Evolutionary conservation across 2,113 vertebrate genomes (phyloP), one percentile per base, ranked within the genome.

Genomic region (Apistogramma diplotaenia): DNA sequence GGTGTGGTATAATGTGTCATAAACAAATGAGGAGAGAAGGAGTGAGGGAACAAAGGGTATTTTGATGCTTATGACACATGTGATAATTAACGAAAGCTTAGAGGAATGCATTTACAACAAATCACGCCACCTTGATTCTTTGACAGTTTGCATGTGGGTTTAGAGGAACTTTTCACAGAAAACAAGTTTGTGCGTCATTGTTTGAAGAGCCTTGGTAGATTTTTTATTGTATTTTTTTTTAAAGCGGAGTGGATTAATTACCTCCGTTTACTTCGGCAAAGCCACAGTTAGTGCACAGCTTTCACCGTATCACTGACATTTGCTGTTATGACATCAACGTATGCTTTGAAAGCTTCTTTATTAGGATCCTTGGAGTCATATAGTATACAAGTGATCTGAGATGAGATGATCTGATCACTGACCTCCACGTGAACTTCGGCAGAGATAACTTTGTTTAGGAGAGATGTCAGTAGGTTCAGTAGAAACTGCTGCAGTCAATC

Each of bases 51-150:
- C 91, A 92, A 93, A 92, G 84, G 74, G 49, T 79, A 75, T 89
- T 81, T 81, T 92, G 92, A 93, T 90, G 91, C 75, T 91, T 91
- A 60, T 92, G 93, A 94, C 92, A 91, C 92, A 85, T 89, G 89
- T 87, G 87, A 92, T 90, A 94, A 94, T 92, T 92, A 91, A 82
- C 86, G 84, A 88, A 86, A 90, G 88, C 81, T 81, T 86, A 86
- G 43, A 85, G 80, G 84, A 90, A 92, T 79, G 74, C 37, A 79
- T 91, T 90, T 76, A 73, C 88, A 77, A 65, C 37, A 85, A 82
- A 73, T 73, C 74, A 78, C 2, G 21, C 21, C 51, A 61, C 82
- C 78, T 84, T 83, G 74, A 89, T 87, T 92, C 82, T 85, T 57
- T 88, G 89, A 93, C 91, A 91, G 88, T 70, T 89, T 72, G 49